Evolutionary conservation across 1,140 invertebrate genomes (phyloP).

Genomic region (Listronotus bonariensis): DNA sequence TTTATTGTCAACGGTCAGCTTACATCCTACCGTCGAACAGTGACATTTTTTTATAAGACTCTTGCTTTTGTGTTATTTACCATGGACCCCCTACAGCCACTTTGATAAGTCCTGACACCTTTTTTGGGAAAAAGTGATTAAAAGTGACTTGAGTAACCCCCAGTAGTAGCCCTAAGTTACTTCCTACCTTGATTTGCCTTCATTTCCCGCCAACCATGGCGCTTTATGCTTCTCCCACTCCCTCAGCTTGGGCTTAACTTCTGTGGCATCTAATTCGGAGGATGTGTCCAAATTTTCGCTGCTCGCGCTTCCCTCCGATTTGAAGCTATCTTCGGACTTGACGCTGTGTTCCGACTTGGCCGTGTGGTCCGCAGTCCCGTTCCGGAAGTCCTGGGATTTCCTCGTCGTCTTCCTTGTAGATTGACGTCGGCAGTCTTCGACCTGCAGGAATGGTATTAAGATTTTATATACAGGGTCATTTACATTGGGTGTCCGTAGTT

Average conservation of each 20-base stretch:
- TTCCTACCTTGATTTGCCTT: constrained; percentile 69
- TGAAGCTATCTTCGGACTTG: constrained; percentile 28
- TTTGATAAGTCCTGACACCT: too few species aligned
- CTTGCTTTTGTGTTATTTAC: too few species aligned
- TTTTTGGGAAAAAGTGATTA: too few species aligned
- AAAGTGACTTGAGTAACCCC: too few species aligned
- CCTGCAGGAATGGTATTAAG: constrained; percentile 48
- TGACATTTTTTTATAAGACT: too few species aligned
- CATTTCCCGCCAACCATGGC: constrained; percentile 71
- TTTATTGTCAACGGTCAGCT: too few species aligned
- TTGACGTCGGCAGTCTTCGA: constrained; percentile 63
- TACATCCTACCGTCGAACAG: too few species aligned
- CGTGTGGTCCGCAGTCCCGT: constrained; percentile 56
- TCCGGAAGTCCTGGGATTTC: constrained; percentile 54
- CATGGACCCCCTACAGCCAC: too few species aligned
- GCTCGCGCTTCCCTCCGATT: constrained; percentile 21
- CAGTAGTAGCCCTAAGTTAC: too few species aligned
- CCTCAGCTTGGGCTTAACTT: constrained; percentile 59
- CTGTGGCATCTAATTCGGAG: constrained; percentile 40
- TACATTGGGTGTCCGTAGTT: too few species aligned
- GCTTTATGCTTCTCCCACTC: constrained; percentile 67
- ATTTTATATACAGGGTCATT: too few species aligned
- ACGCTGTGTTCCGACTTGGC: constrained; percentile 28
- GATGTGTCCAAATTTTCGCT: constrained; percentile 31
- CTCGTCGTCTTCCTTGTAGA: constrained; percentile 56